Conservation (phyloP, 2,888 invertebrate genomes). For the Cordilura impudica region DNA sequence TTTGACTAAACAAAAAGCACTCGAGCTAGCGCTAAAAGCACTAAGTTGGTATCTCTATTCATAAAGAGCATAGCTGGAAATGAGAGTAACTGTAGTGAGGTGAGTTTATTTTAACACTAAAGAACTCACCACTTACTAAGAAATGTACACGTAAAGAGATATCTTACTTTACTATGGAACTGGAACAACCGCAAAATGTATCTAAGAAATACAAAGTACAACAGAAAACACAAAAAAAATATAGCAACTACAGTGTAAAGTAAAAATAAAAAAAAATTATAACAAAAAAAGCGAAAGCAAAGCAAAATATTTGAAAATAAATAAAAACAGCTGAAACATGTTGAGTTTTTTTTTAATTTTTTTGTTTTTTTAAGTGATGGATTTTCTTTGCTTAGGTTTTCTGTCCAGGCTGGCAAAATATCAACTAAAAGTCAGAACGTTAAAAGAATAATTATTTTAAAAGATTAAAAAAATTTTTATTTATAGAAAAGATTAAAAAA, state of each 20-base stretch:
- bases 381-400: background rate
- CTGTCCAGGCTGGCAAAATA: background rate
- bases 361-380: background rate
- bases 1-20: conserved; percentile 1
- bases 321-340: conserved; percentile 15
- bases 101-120: background rate
- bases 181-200: conserved; percentile 28
- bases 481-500: no score
- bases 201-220: conserved; percentile 8
- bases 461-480: no score
- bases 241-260: background rate
- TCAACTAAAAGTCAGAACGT: background rate
- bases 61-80: background rate
- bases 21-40: background rate
- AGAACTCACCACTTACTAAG: background rate
- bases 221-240: background rate
- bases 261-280: background rate
- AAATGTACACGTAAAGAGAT: background rate
- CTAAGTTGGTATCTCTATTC: background rate
- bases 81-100: background rate
- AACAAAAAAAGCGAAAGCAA: conserved; percentile 9
- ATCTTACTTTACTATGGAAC: background rate
- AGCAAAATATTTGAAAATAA: background rate
- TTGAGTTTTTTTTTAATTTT: background rate
- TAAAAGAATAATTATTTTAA: background rate